phyloP scores from a whole-genome alignment of 2,113 vertebrate species.

The Leuciscus idus region DNA sequence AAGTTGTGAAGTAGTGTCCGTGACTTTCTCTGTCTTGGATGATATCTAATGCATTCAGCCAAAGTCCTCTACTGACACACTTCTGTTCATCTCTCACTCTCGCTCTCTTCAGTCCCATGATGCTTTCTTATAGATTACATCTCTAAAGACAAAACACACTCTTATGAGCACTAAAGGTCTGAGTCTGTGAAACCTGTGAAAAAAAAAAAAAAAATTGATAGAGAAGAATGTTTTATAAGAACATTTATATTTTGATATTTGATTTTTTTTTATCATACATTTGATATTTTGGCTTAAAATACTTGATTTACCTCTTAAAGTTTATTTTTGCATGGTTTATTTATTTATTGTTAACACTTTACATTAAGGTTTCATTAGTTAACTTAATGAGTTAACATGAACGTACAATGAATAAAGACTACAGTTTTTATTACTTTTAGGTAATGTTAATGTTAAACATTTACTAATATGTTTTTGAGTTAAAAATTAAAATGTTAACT shows the following conservation, averaged over 20 bases:
- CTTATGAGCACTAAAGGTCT: neutral
- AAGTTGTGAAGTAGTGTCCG: neutral
- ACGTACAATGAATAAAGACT: too few species aligned
- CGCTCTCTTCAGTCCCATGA: conserved; percentile 32
- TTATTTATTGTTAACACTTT: neutral
- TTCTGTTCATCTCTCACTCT: conserved; percentile 4
- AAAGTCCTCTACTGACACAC: conserved; percentile 1
- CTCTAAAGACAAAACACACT: neutral
- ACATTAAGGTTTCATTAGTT: neutral
- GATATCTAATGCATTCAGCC: neutral
- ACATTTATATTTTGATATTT: neutral
- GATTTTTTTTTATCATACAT: neutral
- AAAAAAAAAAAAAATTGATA: too few species aligned
- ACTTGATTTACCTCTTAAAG: neutral
- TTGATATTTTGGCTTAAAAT: neutral
- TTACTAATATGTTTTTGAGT: neutral
- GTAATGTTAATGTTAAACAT: neutral
- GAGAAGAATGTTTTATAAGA: neutral
- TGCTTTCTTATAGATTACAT: conserved; percentile 34
- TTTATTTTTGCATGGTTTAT: neutral
- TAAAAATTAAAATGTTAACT: neutral
- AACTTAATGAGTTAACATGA: neutral
- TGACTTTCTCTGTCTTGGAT: neutral
- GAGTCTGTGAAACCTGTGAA: neutral
- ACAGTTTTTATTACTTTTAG: neutral